Percentiles rank a stretch among this genome's conserved stretches.
These are phyloP conservation scores for Panzeria rudis DNA, from an alignment of 2,888 invertebrate species.

Conservation along the genomic window DNA sequence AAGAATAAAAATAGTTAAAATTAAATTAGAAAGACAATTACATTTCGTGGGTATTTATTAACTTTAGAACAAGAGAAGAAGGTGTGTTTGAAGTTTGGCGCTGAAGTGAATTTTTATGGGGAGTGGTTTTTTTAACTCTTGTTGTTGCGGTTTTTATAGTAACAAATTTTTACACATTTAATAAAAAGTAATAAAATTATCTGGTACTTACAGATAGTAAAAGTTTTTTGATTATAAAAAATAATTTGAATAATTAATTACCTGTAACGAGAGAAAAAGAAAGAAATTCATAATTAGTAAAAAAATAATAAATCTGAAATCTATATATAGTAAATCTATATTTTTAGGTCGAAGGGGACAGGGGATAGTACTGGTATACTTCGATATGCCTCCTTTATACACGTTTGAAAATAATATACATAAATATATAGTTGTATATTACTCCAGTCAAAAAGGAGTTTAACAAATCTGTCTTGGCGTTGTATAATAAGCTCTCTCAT, in stretches of 20 bases:
- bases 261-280: neutral
- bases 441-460: too few species aligned
- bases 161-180: neutral
- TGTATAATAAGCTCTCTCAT: too few species aligned
- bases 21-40: conserved; percentile 58
- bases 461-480: too few species aligned
- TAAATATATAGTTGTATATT: too few species aligned
- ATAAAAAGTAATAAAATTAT: neutral
- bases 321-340: too few species aligned
- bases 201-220: neutral
- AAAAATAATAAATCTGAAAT: neutral
- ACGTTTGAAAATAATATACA: too few species aligned
- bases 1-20: conserved; percentile 39
- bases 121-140: neutral
- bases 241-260: neutral
- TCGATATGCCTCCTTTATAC: too few species aligned
- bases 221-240: neutral
- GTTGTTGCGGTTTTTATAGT: neutral
- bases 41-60: neutral
- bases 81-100: neutral
- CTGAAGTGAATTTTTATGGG: neutral
- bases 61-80: neutral
- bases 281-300: neutral
- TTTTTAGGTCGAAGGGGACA: too few species aligned
- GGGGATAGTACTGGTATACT: too few species aligned